Evolutionary conservation across 2,888 invertebrate species (phyloP), one percentile per base, ranked within the genome.

Genomic region (Caenorhabditis afra): DNA sequence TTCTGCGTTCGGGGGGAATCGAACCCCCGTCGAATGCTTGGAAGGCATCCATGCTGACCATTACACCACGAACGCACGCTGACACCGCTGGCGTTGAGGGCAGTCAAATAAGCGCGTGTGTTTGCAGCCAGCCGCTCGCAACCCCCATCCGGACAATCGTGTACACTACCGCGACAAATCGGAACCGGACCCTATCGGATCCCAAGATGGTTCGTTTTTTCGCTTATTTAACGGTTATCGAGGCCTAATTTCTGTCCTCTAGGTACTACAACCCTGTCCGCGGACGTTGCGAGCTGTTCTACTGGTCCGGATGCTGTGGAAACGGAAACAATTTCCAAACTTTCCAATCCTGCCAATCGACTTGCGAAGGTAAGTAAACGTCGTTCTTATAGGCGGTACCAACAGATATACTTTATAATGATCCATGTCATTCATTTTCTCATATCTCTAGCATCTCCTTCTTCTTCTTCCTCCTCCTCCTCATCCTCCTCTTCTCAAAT

Each of bases 301-400:
- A 90, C 78, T 90, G 90, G 87, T 88, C 88, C 7, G 90, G 90
- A 23, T 90, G 90, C 77, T 90, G 88, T 75, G 89, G 87, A 68
- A 90, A 90, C 77, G 86, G 85, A 71, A 90, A 90, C 85, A 90
- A 90, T 82, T 90, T 90, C 85, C 87, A 87, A 53, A 88, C 87
- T 18, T 88, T 86, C 83, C 87, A 90, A 59, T 79, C 84, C 12
- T 90, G 90, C 58, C 88, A 89, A 73, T 80, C 85, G 39, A 68
- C 86, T 23, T 90, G 90, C 66, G 89, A 90, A 88, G 89, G 90
- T 90, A 53, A 66, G 70, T 78, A 14, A 4, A n/a, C 23, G 20
- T 14, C 39, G 16, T 35, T 20, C 18, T 14, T 1, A 61, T 12
- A 45, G 18, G 16, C 11, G 37, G 37, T 37, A 37, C 37, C 7